Evolutionary conservation across 2,113 vertebrate genomes (phyloP), one percentile per base, ranked within the genome.

Genomic region (Glaucidium brasilianum): DNA sequence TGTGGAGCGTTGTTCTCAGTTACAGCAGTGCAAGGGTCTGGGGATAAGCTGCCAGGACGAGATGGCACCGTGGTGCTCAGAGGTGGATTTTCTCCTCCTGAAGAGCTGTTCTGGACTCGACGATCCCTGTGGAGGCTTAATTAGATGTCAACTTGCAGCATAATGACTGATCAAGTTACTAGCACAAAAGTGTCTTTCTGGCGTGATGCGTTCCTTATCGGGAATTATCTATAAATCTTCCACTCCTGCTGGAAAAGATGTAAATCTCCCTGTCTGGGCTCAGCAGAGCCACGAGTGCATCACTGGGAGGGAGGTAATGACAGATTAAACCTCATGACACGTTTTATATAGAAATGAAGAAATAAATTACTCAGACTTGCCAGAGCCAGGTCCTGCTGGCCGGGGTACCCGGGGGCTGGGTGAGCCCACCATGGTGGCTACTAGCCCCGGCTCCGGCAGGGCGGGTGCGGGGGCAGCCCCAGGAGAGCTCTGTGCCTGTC

Each of bases 211-310:
- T 35, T 81, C 66, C 68, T 90, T 58, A 69, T 35, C 3, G 1
- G 76, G 86, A 79, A 69, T 71, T 88, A 88, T 90, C 91, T 59
- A 55, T 94, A 87, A 96, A 96, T 91, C 94, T 86, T 45, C 21
- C 43, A 11, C 69, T 81, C 76, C 88, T 43, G n/a, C 63, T 72
- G 88, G 90, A 78, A 77, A 79, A 97, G 92, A 62, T 74, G 73
- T 67, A 92, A 93, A 93, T 92, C 90, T 97, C 64, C 80, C 59
- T 76, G 86, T 55, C 82, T 73, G 56, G 85, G 76, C 62, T 88
- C 26, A 76, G 83, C 78, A 75, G 84, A 85, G 93, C 16, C 74
- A 49, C 34, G 4, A 78, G 83, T 32, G 34, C 63, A 50, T 75
- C 85, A 35, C 86, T 15, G 66, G 47, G 68, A 76, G 68, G 71